Evolutionary conservation across 2,888 invertebrate genomes (phyloP).

Genomic region (Ptilodon capucinus): DNA sequence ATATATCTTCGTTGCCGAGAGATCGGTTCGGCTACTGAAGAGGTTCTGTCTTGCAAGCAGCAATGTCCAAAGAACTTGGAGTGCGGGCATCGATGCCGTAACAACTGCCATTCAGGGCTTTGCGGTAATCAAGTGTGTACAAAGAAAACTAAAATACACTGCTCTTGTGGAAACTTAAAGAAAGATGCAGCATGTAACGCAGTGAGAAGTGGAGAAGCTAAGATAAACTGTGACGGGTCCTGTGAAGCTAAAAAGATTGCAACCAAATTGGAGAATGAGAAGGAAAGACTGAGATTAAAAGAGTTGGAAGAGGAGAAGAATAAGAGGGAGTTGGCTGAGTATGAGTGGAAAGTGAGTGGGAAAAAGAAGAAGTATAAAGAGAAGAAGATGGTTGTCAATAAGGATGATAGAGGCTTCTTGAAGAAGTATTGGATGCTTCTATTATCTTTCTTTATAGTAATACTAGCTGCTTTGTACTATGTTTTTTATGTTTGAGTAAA

Average conservation of each 20-base stretch:
- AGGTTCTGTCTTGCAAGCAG: conserved; percentile 87
- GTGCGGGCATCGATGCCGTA: conserved; percentile 92
- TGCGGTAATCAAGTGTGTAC: conserved; percentile 88
- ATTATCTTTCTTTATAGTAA: conserved; percentile 46
- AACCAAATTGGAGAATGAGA: conserved; percentile 77
- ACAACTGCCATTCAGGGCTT: conserved; percentile 87
- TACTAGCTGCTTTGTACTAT: conserved; percentile 48
- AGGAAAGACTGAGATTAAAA: conserved; percentile 80
- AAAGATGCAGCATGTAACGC: conserved; percentile 87
- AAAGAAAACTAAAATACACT: conserved; percentile 90
- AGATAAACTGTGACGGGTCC: conserved; percentile 84
- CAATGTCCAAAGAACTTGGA: conserved; percentile 93
- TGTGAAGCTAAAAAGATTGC: conserved; percentile 84
- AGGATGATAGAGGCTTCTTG: conserved; percentile 64
- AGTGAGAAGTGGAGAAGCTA: conserved; percentile 67
- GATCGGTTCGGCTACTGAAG: conserved; percentile 79
- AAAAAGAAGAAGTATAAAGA: conserved; percentile 82
- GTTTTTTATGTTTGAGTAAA: conserved; percentile 29
- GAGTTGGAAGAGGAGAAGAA: conserved; percentile 86
- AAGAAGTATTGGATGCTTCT: conserved; percentile 73
- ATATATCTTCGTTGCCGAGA: conserved; percentile 89
- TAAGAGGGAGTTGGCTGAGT: conserved; percentile 88
- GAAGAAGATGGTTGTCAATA: conserved; percentile 69
- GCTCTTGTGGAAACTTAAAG: conserved; percentile 90
- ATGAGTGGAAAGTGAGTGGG: conserved; percentile 88